Base-by-base conservation (phyloP, 2,888 invertebrate genomes). In the Stenolophus ochropezus region DNA sequence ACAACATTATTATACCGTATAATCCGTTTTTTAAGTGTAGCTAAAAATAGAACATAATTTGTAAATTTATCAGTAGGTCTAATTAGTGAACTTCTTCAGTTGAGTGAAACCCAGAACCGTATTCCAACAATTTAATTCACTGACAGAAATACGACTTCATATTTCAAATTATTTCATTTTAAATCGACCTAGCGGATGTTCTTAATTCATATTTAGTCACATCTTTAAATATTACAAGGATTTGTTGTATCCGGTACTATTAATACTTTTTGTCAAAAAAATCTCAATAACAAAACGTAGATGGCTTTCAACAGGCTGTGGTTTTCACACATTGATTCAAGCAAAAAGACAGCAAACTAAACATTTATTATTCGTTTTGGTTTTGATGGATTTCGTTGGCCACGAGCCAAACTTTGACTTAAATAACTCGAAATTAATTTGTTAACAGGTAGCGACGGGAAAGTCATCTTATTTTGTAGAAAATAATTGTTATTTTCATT, bases 401-500 rank as follows among this genome's bases (percentile, higher is more conserved):
- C 18, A 8, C 0, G 16, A n/a, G 79, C 79, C 79, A 79, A 78
- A 16, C 5, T 3, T 49, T n/a, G 69, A 69, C 33, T 58, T 49
- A 79, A 79, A 79, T 79, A 79, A 79, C 79, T 18, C 25, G 71
- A 69, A 53, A 71, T 79, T 79, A 79, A 69, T 79, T 71, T 33
- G 79, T 71, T 79, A 79, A 79, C 79, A 79, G 79, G 79, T 79
- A 51, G 79, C 21, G 61, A 11, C n/a, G n/a, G 8, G 6, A 42
- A 42, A 42, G 33, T 11, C 11, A 42, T 42, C 11, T 11, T 42
- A 42, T 42, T 42, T 42, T 42, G n/a, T n/a, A n/a, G n/a, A n/a
- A n/a, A n/a, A n/a, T n/a, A n/a, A n/a, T n/a, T n/a, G n/a, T n/a
- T n/a, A n/a, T n/a, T n/a, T n/a, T n/a, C n/a, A n/a, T n/a, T n/a